Percentiles rank a stretch among this genome's conserved stretches.
phyloP scores from a whole-genome alignment of 2,113 vertebrate genomes.

The Phalacrocorax aristotelis region DNA sequence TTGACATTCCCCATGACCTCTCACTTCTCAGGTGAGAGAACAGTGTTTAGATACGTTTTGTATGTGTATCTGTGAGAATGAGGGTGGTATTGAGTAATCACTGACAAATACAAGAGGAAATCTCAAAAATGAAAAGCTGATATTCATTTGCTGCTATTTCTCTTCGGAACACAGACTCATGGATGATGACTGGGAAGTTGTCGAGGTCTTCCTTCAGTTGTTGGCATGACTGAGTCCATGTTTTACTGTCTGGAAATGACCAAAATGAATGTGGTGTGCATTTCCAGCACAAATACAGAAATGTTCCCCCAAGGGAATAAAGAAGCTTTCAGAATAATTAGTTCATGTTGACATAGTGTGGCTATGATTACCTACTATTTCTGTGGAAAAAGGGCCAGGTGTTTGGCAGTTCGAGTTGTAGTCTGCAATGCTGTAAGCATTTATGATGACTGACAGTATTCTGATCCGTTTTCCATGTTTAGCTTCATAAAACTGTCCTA shows the following conservation, averaged over 20 bases:
- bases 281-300: not conserved
- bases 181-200: not conserved
- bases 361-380: not conserved
- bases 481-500: not conserved
- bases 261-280: not conserved
- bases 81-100: not conserved
- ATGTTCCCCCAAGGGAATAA: not conserved
- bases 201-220: not conserved
- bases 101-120: not conserved
- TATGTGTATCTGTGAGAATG: fast-evolving
- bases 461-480: not conserved
- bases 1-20: not conserved
- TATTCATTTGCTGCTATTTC: not conserved
- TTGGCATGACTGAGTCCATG: fast-evolving
- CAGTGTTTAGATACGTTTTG: not conserved
- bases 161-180: not conserved
- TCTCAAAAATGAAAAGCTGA: not conserved
- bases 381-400: not conserved
- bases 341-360: not conserved
- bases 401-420: not conserved
- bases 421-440: not conserved
- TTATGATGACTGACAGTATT: not conserved
- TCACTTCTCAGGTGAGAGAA: not conserved
- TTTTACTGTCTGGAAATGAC: not conserved
- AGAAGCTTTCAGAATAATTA: not conserved